Conservation (phyloP, 2,888 invertebrate genomes). For the Salpingus planirostris region DNA sequence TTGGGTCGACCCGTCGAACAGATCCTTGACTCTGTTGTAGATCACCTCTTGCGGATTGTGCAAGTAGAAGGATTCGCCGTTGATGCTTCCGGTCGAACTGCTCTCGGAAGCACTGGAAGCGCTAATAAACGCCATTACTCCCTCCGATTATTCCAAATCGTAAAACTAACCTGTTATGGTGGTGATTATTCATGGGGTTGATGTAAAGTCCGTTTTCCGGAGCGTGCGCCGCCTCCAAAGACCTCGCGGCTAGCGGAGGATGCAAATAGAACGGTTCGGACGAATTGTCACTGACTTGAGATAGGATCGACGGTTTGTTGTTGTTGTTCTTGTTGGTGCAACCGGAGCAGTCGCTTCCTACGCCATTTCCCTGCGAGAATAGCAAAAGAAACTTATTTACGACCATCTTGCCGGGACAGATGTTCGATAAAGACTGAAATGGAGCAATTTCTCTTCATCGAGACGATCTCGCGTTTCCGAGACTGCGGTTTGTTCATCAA, state of each 20-base stretch:
- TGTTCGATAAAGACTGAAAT: no score
- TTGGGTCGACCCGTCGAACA: constrained; percentile 56
- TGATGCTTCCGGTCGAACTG: constrained; percentile 44
- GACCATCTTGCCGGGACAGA: no score
- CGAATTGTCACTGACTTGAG: constrained; percentile 36
- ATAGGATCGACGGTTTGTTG: no score
- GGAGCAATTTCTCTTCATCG: no score
- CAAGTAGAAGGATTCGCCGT: constrained; percentile 70
- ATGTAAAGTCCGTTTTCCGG: constrained; percentile 76
- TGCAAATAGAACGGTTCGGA: constrained; percentile 73
- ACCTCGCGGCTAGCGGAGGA: constrained; percentile 47
- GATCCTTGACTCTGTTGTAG: constrained; percentile 75
- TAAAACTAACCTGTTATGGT: constrained; percentile 31
- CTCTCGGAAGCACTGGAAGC: constrained; percentile 35
- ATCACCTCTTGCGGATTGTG: constrained; percentile 73
- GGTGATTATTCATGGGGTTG: constrained; percentile 62
- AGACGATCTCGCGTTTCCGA: not conserved
- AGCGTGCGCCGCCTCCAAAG: constrained; percentile 40
- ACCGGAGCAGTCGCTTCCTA: constrained; percentile 37
- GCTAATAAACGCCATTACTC: no score
- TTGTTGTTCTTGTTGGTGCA: constrained; percentile 18
- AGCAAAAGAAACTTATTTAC: no score
- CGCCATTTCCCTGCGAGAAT: constrained; percentile 28
- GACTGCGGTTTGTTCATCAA: no score
- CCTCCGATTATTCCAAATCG: not conserved